phyloP scores from a whole-genome alignment of 2,797 vertebrate species.

The Chaunax sp. region DNA sequence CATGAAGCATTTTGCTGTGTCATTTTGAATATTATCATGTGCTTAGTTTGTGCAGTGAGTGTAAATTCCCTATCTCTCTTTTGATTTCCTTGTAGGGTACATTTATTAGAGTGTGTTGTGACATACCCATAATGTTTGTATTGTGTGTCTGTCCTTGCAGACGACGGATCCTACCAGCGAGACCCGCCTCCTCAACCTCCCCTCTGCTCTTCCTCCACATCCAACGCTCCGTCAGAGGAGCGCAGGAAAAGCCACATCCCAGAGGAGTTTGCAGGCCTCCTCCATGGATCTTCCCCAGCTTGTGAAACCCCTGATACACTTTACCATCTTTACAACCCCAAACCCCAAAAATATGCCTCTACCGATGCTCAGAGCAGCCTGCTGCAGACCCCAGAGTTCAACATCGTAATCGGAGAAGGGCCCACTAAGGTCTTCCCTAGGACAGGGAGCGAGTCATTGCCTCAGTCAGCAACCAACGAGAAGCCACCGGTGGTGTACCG shows the following conservation, averaged over 20 bases:
- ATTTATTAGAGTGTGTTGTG: constrained; percentile 19
- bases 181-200: constrained; percentile 51
- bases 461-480: constrained; percentile 66
- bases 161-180: constrained; percentile 68
- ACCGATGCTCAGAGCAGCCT: constrained; percentile 77
- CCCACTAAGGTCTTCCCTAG: constrained; percentile 70
- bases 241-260: constrained; percentile 89
- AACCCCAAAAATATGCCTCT: constrained; percentile 76
- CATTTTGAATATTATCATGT: constrained; percentile 11
- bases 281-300: constrained; percentile 95
- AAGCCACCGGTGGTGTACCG: constrained; percentile 94
- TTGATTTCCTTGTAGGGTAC: constrained; percentile 11
- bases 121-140: not conserved
- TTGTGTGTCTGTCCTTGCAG: constrained; percentile 53
- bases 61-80: not conserved
- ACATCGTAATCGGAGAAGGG: constrained; percentile 64
- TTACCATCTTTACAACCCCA: constrained; percentile 89
- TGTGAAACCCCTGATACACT: constrained; percentile 95
- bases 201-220: constrained; percentile 52
- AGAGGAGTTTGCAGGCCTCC: constrained; percentile 94
- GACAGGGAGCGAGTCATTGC: constrained; percentile 69
- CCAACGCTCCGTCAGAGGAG: constrained; percentile 71
- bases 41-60: constrained; percentile 8
- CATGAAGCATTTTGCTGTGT: constrained; percentile 1
- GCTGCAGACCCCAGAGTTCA: constrained; percentile 76